Evolutionary conservation across 2,797 vertebrate species (phyloP), one percentile per base, ranked within the genome.

Genomic region (Choloepus didactylus): DNA sequence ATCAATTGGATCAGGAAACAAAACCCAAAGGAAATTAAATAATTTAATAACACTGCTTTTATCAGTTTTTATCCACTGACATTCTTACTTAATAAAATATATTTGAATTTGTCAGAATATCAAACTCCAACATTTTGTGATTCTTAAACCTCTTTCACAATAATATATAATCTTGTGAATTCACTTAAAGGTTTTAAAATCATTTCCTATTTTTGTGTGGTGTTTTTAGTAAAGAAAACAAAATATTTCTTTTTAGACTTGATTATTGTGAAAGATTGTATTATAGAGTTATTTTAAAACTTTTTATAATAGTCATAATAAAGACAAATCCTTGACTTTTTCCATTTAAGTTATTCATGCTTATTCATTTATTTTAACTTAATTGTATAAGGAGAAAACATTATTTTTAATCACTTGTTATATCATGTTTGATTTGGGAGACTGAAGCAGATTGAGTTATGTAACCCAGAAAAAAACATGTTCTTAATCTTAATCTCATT

Each of bases 231-330:
- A 86, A 86, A 81, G 21, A 81, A 70, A 92, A 67, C 14, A 88
- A 66, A 69, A 38, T 67, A 66, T 44, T 88, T 84, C 35, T 46
- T 88, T 89, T 49, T 88, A 80, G 12, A 29, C 83, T 92, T 56
- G n/a, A 67, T 81, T 59, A 89, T 73, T 89, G 89, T 86, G 85
- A 92, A 69, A 94, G 2, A 81, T 62, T 80, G 12, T 54, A 91
- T 51, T 60, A 67, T 49, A 73, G 18, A 66, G 9, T 89, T 77
- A 66, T 69, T 91, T 75, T 80, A 69, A 44, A 86, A 59, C 16
- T 15, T 75, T 75, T 82, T 0, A 27, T 51, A 56, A 79, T 51
- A 72, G 11, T 44, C 14, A 4, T 46, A 80, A 56, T 89, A 69
- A 80, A 67, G 64, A 69, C 31, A 87, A 93, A 59, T 69, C 69